Base-by-base conservation (phyloP, 2,888 invertebrate genomes). In the Scrobipalpa atriplicella region DNA sequence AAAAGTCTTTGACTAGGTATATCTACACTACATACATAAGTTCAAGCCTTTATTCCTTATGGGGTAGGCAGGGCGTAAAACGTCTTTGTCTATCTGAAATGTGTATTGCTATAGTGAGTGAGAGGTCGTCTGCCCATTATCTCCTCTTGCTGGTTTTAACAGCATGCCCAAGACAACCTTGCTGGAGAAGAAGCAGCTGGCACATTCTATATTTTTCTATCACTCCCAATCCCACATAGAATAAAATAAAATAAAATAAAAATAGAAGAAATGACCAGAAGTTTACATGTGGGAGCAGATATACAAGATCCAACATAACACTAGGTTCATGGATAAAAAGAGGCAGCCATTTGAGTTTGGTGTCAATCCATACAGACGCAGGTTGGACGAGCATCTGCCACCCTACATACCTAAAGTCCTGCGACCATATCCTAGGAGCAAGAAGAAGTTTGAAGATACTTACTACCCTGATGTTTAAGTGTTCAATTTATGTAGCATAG, bases 221-320 rank as follows among this genome's bases (percentile, higher is more conserved):
- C 29, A 29, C 29, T 3, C 29, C 29, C 29, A 29, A 5, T 29
- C 29, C 29, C 2, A 29, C 5, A 29, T 29, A 29, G n/a, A n/a
- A n/a, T 19, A 16, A 7, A 54, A 29, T 29, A 29, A n/a, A n/a
- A n/a, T n/a, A n/a, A n/a, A n/a, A n/a, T n/a, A n/a, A n/a, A n/a
- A 54, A 16, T 18, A n/a, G n/a, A n/a, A n/a, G n/a, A n/a, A n/a
- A 54, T 10, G 5, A 11, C 96, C 96, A 21, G 97, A 98, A 89
- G 89, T 95, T 43, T 96, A 96, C 77, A 83, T 94, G 67, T 98
- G 98, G 98, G 97, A 98, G 80, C 94, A 94, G 71, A 96, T 98
- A 70, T 98, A 97, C 82, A 96, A 97, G 83, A 94, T 96, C 19
- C 88, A 95, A 78, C 89, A 95, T 76, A 93, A 96, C 11, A 96